Evolutionary conservation across 2,888 invertebrate species (phyloP), one percentile per base, ranked within the genome.

Genomic region (Griposia aprilina): DNA sequence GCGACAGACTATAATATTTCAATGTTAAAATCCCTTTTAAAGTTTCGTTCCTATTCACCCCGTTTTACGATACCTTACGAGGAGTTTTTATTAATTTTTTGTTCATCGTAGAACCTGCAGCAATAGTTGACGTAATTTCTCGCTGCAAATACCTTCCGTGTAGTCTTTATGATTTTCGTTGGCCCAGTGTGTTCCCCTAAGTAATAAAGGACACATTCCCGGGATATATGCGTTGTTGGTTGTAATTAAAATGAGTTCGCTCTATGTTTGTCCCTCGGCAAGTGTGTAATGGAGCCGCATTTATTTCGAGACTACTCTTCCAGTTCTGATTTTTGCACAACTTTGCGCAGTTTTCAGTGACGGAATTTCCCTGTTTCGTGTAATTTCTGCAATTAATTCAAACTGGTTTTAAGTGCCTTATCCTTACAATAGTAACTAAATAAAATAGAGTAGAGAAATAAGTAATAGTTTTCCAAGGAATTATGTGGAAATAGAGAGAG

Each of bases 241-340:
- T 80, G 78, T 88, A 90, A 90, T 90, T 90, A 88, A 84, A 86
- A 87, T 78, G 81, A 83, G 74, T 76, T 79, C 52, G 67, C 72
- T 81, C 75, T 77, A 68, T 78, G 74, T 77, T 66, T 66, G 70
- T 75, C 76, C 81, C 76, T 63, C 63, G 72, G 60, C 63, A 62
- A 74, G 68, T 76, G 74, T 65, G 81, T 76, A 76, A 83, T 85
- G 77, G 59, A 76, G 69, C 70, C 74, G 52, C 78, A 74, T 78
- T 81, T 57, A 77, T 76, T 76, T 73, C 78, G 63, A 74, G 65
- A 74, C 30, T 74, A 74, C 76, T 74, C 62, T 45, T 70, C 50
- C 30, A 48, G 60, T 41, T 59, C 66, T 76, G 81, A 83, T 86
- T 85, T 80, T 86, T 69, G 74, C 73, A n/a, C 26, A 36, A 52